These are phyloP conservation scores for Huso huso DNA, from an alignment of 2,797 vertebrate genomes.

Conservation along the genomic window DNA sequence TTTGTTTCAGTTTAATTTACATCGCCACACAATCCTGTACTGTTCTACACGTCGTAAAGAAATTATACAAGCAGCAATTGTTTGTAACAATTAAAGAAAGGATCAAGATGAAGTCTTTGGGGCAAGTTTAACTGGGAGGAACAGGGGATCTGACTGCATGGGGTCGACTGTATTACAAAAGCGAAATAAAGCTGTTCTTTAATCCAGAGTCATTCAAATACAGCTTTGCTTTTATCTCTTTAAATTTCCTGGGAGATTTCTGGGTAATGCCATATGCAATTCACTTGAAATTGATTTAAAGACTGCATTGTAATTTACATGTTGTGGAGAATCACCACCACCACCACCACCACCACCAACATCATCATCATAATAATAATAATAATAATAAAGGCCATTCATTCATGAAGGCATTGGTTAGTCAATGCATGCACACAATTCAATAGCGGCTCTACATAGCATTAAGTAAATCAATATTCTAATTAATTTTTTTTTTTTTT, in stretches of 20 bases:
- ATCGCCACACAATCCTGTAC: too few relatives aligned
- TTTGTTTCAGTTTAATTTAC: too few relatives aligned
- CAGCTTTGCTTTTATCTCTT: conserved; percentile 3
- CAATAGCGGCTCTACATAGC: background rate
- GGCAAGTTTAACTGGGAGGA: background rate
- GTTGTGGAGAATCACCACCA: background rate
- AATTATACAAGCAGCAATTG: background rate
- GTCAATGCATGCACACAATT: background rate
- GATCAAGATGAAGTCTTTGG: background rate
- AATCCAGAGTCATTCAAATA: conserved; percentile 5
- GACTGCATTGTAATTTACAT: conserved; percentile 3
- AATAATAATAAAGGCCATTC: conserved; percentile 4
- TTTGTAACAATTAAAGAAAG: background rate
- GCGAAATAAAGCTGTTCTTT: background rate
- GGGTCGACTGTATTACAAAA: background rate
- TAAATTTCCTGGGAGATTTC: conserved; percentile 8
- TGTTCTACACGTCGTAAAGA: too few relatives aligned
- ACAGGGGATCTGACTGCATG: background rate
- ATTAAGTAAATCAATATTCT: too few relatives aligned
- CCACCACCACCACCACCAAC: too few relatives aligned
- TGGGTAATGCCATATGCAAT: background rate
- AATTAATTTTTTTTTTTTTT: too few relatives aligned
- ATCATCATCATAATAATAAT: background rate
- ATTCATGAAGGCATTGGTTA: background rate
- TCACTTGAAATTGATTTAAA: conserved; percentile 4